A percentile compares a stretch with the other conserved stretches of the same genome.
Conservation (phyloP, 2,113 vertebrate species). For the Heterotilapia buettikoferi region DNA sequence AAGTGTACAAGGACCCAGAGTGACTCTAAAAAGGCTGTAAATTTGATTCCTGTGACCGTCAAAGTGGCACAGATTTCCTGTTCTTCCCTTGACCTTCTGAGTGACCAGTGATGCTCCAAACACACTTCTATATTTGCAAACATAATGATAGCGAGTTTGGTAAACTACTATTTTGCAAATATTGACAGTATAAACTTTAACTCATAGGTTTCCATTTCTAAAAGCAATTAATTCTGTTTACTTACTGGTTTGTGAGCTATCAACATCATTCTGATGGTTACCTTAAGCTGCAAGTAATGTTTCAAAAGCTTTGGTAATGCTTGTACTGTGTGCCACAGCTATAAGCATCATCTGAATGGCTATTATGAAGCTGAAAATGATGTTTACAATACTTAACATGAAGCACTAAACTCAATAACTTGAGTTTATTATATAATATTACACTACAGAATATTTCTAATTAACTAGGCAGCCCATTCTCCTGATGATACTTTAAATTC, state of each 20-base stretch:
- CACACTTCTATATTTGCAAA: background rate
- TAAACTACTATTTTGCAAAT: background rate
- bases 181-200: background rate
- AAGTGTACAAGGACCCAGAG: background rate
- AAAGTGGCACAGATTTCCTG: background rate
- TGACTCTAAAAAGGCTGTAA: background rate
- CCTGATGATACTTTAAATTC: background rate
- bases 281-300: background rate
- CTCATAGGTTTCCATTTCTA: background rate
- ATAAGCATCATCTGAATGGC: background rate
- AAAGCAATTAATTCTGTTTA: background rate
- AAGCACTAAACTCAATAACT: background rate
- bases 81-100: background rate
- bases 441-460: background rate
- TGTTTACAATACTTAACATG: background rate
- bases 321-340: background rate
- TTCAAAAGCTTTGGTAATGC: background rate
- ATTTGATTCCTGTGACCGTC: background rate
- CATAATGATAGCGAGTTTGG: background rate
- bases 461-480: background rate
- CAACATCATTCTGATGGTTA: background rate
- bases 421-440: background rate
- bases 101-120: background rate
- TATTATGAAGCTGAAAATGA: background rate
- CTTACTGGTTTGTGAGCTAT: background rate